Evolutionary conservation across 2,113 vertebrate species (phyloP), one percentile per base, ranked within the genome.

Genomic region (Urocynchramus pylzowi): DNA sequence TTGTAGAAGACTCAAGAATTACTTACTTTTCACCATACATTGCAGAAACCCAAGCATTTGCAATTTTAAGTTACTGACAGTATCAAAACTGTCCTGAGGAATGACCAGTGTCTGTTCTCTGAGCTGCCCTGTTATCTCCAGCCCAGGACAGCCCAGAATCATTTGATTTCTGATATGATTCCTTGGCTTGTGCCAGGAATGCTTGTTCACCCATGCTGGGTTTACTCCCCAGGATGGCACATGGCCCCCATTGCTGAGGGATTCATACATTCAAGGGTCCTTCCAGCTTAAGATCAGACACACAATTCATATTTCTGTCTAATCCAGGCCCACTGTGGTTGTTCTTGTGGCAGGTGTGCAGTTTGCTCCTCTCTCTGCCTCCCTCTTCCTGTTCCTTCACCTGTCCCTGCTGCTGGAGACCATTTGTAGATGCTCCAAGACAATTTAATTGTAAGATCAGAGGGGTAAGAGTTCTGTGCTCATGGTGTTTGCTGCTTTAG

Each of bases 401-500:
- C 59, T 5, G 3, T 16, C n/a, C 30, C 56, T 39, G 59, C 65
- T 71, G 42, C 30, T 26, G 60, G 22, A 35, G 41, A 8, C 4
- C 28, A 5, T 41, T 69, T 41, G 54, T 20, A 41, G 57, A 11
- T 26, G 44, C 53, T 73, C 41, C 16, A 13, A 42, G 28, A 23
- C 13, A 20, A n/a, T 33, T 42, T 14, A 7, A 7, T 5, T 12
- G 4, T 27, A 26, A 6, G 31, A 9, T 5, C 13, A 13, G 4
- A 21, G 42, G 37, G 53, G 7, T 30, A 4, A 5, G 16, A 41
- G 30, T 8, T 67, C 37, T 26, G 31, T 44, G 24, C 31, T 67
- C 0, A 0, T 0, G 0, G 42, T 13, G 17, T 26, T 56, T 12
- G 33, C 61, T 65, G 45, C 61, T 74, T 16, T 10, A 26, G 49